A percentile compares a stretch with the other conserved stretches of the same genome.
Evolutionary conservation across 2,888 invertebrate genomes (phyloP).

Genomic region (Phortica magna): DNA sequence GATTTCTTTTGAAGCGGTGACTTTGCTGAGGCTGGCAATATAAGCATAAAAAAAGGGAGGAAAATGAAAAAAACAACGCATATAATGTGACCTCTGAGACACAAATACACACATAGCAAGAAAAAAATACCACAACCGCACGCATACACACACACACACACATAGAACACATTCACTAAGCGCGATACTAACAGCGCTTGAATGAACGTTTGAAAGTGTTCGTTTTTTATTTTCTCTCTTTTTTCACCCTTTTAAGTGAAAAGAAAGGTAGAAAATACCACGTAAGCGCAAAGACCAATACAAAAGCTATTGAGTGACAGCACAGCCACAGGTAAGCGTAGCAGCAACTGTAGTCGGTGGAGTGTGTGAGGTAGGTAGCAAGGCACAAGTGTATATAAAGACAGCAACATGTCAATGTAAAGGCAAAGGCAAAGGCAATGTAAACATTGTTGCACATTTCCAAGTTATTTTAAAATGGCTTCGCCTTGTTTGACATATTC

Average conservation of each 20-base stretch:
- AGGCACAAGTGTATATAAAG: neutral
- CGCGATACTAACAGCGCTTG: too few relatives aligned
- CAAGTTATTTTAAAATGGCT: neutral
- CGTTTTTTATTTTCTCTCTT: too few relatives aligned
- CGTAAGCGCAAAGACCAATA: slow-evolving; percentile 18
- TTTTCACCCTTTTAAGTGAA: neutral
- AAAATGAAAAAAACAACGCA: slow-evolving; percentile 13
- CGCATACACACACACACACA: too few relatives aligned
- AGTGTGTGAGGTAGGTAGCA: slow-evolving; percentile 4
- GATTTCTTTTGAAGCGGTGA: slow-evolving; percentile 62
- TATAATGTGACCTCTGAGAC: slow-evolving; percentile 30
- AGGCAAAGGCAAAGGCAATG: neutral
- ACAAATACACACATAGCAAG: neutral
- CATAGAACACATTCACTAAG: too few relatives aligned
- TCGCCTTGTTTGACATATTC: neutral
- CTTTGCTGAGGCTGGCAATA: slow-evolving; percentile 4
- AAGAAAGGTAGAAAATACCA: slow-evolving; percentile 1
- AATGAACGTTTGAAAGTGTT: too few relatives aligned
- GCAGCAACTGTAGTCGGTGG: neutral
- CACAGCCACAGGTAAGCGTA: slow-evolving; percentile 44
- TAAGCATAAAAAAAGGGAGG: neutral
- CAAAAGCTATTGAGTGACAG: slow-evolving; percentile 42
- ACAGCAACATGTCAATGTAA: neutral
- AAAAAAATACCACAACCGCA: neutral
- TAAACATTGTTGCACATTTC: slow-evolving; percentile 23